phyloP scores from a whole-genome alignment of 2,113 vertebrate species.

The Anser cygnoides region DNA sequence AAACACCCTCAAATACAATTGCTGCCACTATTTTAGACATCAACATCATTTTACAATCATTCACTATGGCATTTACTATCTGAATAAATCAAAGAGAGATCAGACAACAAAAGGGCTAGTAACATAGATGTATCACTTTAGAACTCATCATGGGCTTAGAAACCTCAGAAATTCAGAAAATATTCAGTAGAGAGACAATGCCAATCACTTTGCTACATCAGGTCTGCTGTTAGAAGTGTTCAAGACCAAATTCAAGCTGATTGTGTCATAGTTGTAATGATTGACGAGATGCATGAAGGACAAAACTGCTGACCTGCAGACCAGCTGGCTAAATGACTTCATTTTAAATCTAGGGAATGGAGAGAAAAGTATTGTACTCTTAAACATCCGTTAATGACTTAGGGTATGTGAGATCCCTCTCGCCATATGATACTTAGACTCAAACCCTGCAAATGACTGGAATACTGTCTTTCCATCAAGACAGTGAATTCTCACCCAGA shows the following conservation, averaged over 20 bases:
- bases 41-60: too few relatives aligned
- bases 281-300: neutral
- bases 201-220: neutral
- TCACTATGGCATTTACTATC: too few relatives aligned
- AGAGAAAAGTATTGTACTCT: neutral
- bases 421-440: too few relatives aligned
- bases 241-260: neutral
- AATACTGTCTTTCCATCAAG: neutral
- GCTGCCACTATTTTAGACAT: too few relatives aligned
- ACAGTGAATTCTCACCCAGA: neutral
- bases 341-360: accelerated
- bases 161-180: too few relatives aligned
- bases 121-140: too few relatives aligned
- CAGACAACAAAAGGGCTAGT: too few relatives aligned
- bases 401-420: neutral
- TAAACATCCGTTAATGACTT: neutral
- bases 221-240: neutral
- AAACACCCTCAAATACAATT: too few relatives aligned
- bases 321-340: neutral
- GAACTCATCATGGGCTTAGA: too few relatives aligned
- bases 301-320: neutral
- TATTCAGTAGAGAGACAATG: too few relatives aligned
- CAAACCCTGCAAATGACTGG: neutral
- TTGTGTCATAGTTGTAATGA: neutral
- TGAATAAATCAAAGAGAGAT: too few relatives aligned